Evolutionary conservation across 2,888 invertebrate species (phyloP).

Genomic region (Gisinianus flammeolus): DNA sequence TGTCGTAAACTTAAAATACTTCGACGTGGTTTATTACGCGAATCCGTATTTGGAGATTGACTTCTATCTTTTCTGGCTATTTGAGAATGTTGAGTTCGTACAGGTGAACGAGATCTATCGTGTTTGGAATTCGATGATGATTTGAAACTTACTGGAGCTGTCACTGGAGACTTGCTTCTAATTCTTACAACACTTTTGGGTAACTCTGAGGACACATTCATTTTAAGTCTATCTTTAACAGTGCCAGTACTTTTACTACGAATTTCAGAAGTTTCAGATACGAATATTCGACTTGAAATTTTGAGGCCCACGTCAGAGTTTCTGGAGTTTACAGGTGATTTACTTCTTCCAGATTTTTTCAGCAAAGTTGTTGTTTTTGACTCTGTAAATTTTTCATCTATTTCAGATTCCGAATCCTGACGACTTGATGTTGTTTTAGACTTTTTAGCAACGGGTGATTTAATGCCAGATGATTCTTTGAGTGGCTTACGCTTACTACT

Average conservation of each 20-base stretch:
- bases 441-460: constrained; percentile 1
- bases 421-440: background rate
- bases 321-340: background rate
- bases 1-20: background rate
- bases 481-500: background rate
- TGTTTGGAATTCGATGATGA: background rate
- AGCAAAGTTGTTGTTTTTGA: background rate
- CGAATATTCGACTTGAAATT: background rate
- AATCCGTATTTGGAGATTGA: background rate
- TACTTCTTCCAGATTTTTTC: background rate
- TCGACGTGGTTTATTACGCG: background rate
- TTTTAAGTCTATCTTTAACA: background rate
- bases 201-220: background rate
- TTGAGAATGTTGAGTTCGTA: background rate
- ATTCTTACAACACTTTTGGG: background rate
- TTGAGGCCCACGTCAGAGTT: background rate
- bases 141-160: background rate
- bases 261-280: background rate
- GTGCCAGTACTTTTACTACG: background rate
- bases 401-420: background rate
- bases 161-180: constrained; percentile 16
- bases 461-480: background rate
- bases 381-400: background rate
- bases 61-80: background rate
- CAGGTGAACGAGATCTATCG: constrained; percentile 16